These are phyloP conservation scores for Drosophila nebulosa DNA, from an alignment of 1,140 invertebrate species.

Conservation along the genomic window DNA sequence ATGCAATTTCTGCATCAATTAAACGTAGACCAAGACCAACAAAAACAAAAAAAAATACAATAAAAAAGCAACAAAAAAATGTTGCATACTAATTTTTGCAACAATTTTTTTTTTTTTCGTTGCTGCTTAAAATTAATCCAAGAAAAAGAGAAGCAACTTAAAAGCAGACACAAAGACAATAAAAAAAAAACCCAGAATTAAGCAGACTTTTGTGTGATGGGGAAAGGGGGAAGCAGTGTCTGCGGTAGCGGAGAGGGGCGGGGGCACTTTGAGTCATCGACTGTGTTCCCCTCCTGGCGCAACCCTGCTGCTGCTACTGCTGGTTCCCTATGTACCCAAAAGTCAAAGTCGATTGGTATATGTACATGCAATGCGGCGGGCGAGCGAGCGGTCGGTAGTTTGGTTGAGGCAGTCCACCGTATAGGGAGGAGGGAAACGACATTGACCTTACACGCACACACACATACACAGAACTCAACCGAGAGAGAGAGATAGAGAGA, in stretches of 20 bases:
- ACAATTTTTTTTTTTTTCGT: conserved; percentile 43
- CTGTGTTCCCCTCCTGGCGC: background rate
- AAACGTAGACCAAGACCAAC: conserved; percentile 53
- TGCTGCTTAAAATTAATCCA: conserved; percentile 72
- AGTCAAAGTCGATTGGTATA: background rate
- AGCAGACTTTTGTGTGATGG: background rate
- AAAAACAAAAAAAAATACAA: background rate
- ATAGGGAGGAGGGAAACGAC: conserved; percentile 58
- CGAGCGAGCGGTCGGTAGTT: background rate
- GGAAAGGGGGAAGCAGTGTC: background rate
- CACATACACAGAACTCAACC: background rate
- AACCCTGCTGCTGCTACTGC: background rate
- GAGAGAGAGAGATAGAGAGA: conserved; percentile 5
- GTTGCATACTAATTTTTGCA: conserved; percentile 60
- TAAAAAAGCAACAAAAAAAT: conserved; percentile 11
- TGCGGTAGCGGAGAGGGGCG: background rate
- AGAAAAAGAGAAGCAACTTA: conserved; percentile 13
- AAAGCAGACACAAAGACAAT: conserved; percentile 53
- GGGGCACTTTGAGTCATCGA: conserved; percentile 6
- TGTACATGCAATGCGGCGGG: background rate
- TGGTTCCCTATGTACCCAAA: background rate
- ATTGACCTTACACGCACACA: conserved; percentile 73
- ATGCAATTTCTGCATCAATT: conserved; percentile 77
- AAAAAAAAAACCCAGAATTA: conserved; percentile 34
- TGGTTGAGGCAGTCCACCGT: background rate